Evolutionary conservation across 2,113 vertebrate genomes (phyloP).

Genomic region (Mormoops blainvillei): DNA sequence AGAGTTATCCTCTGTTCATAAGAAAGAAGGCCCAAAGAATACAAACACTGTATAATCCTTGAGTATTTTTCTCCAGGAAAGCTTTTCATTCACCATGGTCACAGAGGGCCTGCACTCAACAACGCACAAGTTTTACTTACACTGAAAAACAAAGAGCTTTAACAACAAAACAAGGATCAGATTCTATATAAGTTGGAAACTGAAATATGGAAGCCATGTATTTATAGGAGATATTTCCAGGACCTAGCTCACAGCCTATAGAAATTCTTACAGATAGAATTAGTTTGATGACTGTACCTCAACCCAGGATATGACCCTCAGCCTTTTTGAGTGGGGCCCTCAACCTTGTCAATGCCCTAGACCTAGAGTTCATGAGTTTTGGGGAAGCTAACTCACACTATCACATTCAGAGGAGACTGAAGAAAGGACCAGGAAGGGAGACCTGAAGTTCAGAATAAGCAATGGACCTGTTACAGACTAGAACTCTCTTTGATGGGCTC

Average conservation of each 20-base stretch:
- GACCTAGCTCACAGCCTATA: background rate
- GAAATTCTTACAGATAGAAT: background rate
- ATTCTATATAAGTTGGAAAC: background rate
- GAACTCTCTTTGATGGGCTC: background rate
- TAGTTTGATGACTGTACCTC: background rate
- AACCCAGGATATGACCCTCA: background rate
- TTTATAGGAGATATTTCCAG: background rate
- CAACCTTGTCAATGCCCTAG: background rate
- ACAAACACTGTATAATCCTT: background rate
- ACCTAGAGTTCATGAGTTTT: background rate
- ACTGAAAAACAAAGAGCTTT: background rate
- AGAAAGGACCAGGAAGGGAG: background rate
- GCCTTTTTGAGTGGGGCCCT: background rate
- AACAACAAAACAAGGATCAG: background rate
- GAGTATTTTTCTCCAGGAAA: background rate
- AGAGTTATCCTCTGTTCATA: background rate
- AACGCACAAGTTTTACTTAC: background rate
- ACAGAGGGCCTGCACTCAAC: background rate
- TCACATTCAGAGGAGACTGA: background rate
- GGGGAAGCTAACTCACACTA: background rate
- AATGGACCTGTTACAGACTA: background rate
- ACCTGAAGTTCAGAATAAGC: background rate
- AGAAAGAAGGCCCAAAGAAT: background rate
- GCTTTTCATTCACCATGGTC: background rate
- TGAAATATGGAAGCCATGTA: background rate